These are phyloP conservation scores for Xanthostigma xanthostigma DNA, from an alignment of 2,888 invertebrate species.

Conservation along the genomic window DNA sequence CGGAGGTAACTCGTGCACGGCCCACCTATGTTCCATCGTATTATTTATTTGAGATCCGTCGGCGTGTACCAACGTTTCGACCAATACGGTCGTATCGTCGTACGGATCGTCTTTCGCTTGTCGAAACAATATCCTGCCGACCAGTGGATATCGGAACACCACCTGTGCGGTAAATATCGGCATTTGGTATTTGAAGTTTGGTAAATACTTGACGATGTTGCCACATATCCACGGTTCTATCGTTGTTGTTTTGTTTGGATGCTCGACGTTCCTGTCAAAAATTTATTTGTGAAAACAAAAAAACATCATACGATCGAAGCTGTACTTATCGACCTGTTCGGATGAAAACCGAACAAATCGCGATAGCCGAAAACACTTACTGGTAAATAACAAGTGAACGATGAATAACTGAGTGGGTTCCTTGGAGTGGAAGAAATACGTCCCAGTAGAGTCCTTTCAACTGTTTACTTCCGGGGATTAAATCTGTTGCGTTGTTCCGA, in stretches of 20 bases:
- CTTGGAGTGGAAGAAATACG: slow-evolving; percentile 69
- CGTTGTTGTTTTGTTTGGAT: slow-evolving; percentile 26
- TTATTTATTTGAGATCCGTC: slow-evolving; percentile 69
- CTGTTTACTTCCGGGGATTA: slow-evolving; percentile 57
- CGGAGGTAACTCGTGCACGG: slow-evolving; percentile 61
- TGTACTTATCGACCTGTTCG: slow-evolving; percentile 15
- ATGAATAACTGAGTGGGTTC: slow-evolving; percentile 62
- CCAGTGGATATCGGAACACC: slow-evolving; percentile 73
- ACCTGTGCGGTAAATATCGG: slow-evolving; percentile 66
- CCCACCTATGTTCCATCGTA: slow-evolving; percentile 66
- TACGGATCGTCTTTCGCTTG: slow-evolving; percentile 67
- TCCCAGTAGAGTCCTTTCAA: slow-evolving; percentile 69
- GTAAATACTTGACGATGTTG: slow-evolving; percentile 44
- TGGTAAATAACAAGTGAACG: slow-evolving; percentile 65
- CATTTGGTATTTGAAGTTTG: slow-evolving; percentile 49
- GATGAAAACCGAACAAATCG: slow-evolving; percentile 19
- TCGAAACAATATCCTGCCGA: slow-evolving; percentile 67
- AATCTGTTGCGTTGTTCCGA: slow-evolving; percentile 51
- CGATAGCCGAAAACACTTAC: slow-evolving; percentile 25
- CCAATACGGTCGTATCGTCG: slow-evolving; percentile 70
- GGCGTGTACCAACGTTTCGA: slow-evolving; percentile 74
- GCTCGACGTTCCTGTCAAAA: slow-evolving; percentile 31
- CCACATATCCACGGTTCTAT: slow-evolving; percentile 46
- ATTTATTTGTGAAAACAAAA: not conserved
- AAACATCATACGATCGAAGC: no score